These are phyloP conservation scores for Apis mellifera DNA, from an alignment of 1,140 invertebrate genomes.

Conservation along the genomic window Amel_HAv3.1 CM009944.2:8449001-8449500, in stretches of 20 bases:
- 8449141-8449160: background rate
- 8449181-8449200: no score
- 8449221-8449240: no score
- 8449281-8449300: background rate
- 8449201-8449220: background rate
- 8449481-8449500: conserved; percentile 39
- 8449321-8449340: background rate
- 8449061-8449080: background rate
- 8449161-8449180: background rate
- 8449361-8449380: conserved; percentile 19
- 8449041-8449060: background rate
- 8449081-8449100: conserved; percentile 8
- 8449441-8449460: conserved; percentile 9
- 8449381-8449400: conserved; percentile 15
- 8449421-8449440: conserved; percentile 5
- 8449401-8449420: background rate
- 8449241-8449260: no score
- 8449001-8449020: background rate
- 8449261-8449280: background rate
- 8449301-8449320: background rate
- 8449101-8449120: background rate
- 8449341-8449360: background rate
- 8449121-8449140: background rate
- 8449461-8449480: conserved; percentile 14
- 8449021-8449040: background rate